phyloP scores from a whole-genome alignment of 2,113 vertebrate genomes.

The Brachirus orientalis region DNA sequence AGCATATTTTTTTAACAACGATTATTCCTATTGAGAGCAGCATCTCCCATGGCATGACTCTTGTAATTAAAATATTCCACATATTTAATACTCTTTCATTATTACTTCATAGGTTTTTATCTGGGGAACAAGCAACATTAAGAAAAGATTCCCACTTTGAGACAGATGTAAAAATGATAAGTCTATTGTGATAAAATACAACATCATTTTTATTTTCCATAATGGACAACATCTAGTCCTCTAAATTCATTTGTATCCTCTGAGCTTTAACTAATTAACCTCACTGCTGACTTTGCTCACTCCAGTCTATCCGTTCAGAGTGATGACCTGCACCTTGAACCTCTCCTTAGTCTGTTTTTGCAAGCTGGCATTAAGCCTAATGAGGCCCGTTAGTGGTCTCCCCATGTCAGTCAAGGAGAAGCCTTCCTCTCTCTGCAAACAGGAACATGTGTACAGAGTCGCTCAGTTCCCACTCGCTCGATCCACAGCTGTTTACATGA shows the following conservation, averaged over 20 bases:
- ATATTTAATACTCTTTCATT: too few species aligned
- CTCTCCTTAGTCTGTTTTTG: slow-evolving; percentile 26
- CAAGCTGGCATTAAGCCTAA: slow-evolving; percentile 52
- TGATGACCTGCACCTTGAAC: slow-evolving; percentile 52
- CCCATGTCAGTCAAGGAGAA: slow-evolving; percentile 43
- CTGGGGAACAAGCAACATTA: neutral
- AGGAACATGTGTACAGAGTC: slow-evolving; percentile 29
- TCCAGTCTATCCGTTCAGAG: slow-evolving; percentile 32
- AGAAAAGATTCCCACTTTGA: too few species aligned
- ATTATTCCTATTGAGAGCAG: too few species aligned
- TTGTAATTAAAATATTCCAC: too few species aligned
- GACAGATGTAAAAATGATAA: too few species aligned
- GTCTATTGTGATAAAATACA: too few species aligned
- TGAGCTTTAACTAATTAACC: slow-evolving; percentile 17
- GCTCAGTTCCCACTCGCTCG: slow-evolving; percentile 8
- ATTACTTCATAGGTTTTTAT: neutral
- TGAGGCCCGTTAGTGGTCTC: slow-evolving; percentile 64
- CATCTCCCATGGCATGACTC: too few species aligned
- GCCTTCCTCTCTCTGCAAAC: slow-evolving; percentile 35
- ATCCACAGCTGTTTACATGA: slow-evolving; percentile 19
- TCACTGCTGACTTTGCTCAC: slow-evolving; percentile 13
- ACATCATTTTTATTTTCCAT: too few species aligned
- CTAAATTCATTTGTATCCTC: too few species aligned
- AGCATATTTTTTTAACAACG: too few species aligned
- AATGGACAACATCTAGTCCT: too few species aligned